Conservation (phyloP, 2,888 invertebrate species). For the Cheilosia urbana region DNA sequence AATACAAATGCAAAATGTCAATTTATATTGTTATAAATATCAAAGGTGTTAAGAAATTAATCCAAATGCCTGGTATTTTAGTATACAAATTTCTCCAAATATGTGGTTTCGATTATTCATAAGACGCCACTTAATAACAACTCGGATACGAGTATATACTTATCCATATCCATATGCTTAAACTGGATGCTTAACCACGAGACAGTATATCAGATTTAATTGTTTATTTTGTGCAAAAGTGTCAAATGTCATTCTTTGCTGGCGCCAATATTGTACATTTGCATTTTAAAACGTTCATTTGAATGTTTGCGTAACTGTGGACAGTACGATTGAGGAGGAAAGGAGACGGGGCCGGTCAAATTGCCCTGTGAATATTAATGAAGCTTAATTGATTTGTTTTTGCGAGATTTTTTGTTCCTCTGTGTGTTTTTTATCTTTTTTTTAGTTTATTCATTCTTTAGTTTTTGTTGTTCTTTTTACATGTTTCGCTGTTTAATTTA, state of each 20-base stretch:
- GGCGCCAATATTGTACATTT: slow-evolving; percentile 43
- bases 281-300: slow-evolving; percentile 37
- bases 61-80: slow-evolving; percentile 8
- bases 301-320: slow-evolving; percentile 34
- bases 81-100: not conserved
- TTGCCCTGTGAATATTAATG: slow-evolving; percentile 49
- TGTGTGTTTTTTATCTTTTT: not conserved
- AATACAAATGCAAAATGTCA: not conserved
- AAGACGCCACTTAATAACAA: slow-evolving; percentile 27
- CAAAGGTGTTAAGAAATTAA: slow-evolving; percentile 33
- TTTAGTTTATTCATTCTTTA: slow-evolving; percentile 18
- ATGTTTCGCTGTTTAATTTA: slow-evolving; percentile 26
- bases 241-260: slow-evolving; percentile 37
- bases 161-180: not conserved
- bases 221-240: slow-evolving; percentile 28
- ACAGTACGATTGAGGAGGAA: slow-evolving; percentile 3
- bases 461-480: slow-evolving; percentile 2
- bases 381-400: slow-evolving; percentile 16
- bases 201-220: slow-evolving; percentile 15
- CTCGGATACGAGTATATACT: not conserved
- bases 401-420: slow-evolving; percentile 16
- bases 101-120: not conserved
- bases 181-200: slow-evolving; percentile 17
- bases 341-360: not conserved
- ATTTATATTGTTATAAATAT: not conserved